Percentiles rank a stretch among this genome's conserved stretches.
phyloP scores from a whole-genome alignment of 2,888 invertebrate species.

The Pristionchus maxplancki region DNA sequence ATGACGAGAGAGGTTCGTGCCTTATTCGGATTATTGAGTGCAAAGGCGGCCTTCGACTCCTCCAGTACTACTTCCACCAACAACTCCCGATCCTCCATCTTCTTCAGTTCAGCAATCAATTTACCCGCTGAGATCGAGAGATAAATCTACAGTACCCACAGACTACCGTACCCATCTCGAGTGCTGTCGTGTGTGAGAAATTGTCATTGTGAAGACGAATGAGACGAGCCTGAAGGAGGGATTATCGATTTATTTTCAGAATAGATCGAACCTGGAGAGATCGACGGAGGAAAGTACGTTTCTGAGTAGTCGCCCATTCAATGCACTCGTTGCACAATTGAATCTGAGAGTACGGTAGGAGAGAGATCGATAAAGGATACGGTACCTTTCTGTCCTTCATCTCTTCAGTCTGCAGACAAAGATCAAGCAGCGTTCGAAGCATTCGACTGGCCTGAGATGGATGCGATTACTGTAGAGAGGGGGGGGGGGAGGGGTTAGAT shows the following conservation, averaged over 20 bases:
- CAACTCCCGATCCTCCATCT: conserved; percentile 48
- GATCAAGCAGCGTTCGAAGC: conserved; percentile 39
- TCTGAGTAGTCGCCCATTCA: conserved; percentile 29
- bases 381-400: conserved; percentile 41
- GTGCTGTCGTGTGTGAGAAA: not conserved
- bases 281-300: conserved; percentile 41
- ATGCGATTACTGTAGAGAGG: not conserved
- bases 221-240: conserved; percentile 35
- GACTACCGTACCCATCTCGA: conserved; percentile 46
- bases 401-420: conserved; percentile 46
- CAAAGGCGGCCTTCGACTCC: conserved; percentile 43
- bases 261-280: conserved; percentile 34
- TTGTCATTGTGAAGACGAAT: conserved; percentile 52
- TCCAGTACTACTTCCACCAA: conserved; percentile 48
- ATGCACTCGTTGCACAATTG: conserved; percentile 35
- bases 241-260: not conserved
- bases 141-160: not conserved
- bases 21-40: conserved; percentile 46
- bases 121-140: not conserved
- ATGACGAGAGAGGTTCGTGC: conserved; percentile 48
- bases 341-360: conserved; percentile 17
- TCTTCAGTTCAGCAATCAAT: conserved; percentile 46
- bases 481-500: not conserved
- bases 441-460: conserved; percentile 33
- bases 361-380: not conserved